Base-by-base conservation (phyloP, 2,797 vertebrate species). In the Carapus acus region DNA sequence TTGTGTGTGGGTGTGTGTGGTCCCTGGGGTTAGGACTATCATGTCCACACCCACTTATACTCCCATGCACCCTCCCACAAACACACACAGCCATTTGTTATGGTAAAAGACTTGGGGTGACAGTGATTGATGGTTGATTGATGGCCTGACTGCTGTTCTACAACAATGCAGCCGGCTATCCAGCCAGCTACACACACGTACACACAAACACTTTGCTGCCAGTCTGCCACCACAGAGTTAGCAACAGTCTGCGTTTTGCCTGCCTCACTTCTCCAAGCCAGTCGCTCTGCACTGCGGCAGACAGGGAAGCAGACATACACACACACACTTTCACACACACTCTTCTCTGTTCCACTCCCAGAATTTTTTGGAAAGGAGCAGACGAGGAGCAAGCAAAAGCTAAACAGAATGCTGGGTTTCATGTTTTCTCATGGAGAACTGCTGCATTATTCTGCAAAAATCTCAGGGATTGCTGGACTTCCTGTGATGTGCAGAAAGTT, bases 81-180 rank as follows among this genome's bases (percentile, higher is more conserved):
- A 64, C n/a, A 55, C 45, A 62, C 56, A 16, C 34, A n/a, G 18
- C 29, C 31, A 62, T 73, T 57, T 71, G 55, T 57, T 36, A 49
- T 54, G 45, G 62, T 53, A 62, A 61, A 67, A 46, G 82, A 83
- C 83, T 83, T 76, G 24, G 70, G 79, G 85, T 90, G 86, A 88
- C 87, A 82, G 58, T 85, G 89, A 90, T 79, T 82, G 85, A 91
- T 87, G 82, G 83, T 78, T 85, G 84, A 85, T 81, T 24, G 78
- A 79, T 65, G 58, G 49, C 84, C 87, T 90, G 90, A 91, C 86
- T 88, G 85, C 83, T 76, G 82, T 83, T 85, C 88, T 83, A 82
- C 70, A 81, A 81, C 78, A 83, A 87, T 85, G 74, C 85, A 85
- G 86, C 83, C 81, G 9, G 24, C 81, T 86, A 83, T 79, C 85